Conservation (phyloP, 2,888 invertebrate species). For the Caenorhabditis japonica region DNA sequence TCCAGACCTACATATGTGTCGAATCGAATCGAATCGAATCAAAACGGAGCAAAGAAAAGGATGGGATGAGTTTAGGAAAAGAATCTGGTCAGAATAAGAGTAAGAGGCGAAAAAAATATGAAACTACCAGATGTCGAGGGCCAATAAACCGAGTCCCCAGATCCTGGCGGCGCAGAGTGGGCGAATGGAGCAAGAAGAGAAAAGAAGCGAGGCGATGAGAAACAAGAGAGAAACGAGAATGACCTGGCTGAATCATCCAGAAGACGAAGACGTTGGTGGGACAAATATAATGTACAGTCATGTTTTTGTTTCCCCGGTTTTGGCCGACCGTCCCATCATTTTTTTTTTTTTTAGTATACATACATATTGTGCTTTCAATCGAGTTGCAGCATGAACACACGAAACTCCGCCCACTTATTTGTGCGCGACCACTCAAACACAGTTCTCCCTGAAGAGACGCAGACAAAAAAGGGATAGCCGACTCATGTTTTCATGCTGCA, state of each 20-base stretch:
- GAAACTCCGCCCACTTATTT: too few relatives aligned
- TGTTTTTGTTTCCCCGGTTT: constrained; percentile 11
- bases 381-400: too few relatives aligned
- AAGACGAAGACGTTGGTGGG: constrained; percentile 4
- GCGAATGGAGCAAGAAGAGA: background rate
- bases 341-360: constrained; percentile 37
- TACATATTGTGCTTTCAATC: too few relatives aligned
- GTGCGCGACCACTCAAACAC: too few relatives aligned
- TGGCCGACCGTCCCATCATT: background rate
- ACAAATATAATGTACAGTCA: constrained; percentile 45
- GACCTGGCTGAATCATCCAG: constrained; percentile 38
- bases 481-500: too few relatives aligned
- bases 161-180: background rate
- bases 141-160: constrained; percentile 37
- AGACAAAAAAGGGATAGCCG: too few relatives aligned
- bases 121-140: constrained; percentile 49
- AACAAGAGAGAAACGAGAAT: constrained; percentile 9
- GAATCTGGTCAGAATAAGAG: constrained; percentile 8
- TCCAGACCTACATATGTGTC: too few relatives aligned
- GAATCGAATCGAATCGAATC: too few relatives aligned
- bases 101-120: constrained; percentile 35
- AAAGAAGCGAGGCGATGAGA: background rate
- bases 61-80: too few relatives aligned
- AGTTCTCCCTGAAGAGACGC: too few relatives aligned
- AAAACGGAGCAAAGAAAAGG: too few relatives aligned